These are phyloP conservation scores for Epizoanthus rinbou DNA, from an alignment of 92 coral and sea anemone species.

Conservation along the genomic window DNA sequence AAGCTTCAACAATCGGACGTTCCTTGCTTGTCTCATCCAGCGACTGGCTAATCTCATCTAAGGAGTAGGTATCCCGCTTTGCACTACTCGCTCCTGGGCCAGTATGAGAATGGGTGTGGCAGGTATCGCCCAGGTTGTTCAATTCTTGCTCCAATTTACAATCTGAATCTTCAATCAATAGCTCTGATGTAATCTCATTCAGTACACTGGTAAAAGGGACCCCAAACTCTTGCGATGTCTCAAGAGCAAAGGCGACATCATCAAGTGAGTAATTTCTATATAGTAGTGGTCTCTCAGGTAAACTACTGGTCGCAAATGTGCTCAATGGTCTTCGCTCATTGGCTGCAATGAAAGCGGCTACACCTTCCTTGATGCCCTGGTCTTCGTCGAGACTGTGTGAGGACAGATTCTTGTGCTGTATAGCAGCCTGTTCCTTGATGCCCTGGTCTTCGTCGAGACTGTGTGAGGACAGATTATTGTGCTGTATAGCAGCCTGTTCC, in stretches of 20 bases:
- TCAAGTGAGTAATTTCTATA: conserved; percentile 71
- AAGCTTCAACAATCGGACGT: conserved; percentile 30
- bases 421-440: not conserved
- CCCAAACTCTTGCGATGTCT: conserved; percentile 69
- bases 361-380: not conserved
- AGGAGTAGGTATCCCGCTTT: conserved; percentile 74
- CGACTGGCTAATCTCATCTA: conserved; percentile 55
- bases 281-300: conserved; percentile 40
- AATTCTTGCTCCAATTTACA: not conserved
- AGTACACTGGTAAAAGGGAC: conserved; percentile 63
- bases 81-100: not conserved
- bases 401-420: not conserved
- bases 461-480: not conserved
- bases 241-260: conserved; percentile 86
- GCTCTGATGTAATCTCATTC: conserved; percentile 54
- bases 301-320: not conserved
- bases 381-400: not conserved
- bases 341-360: not conserved
- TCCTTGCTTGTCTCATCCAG: conserved; percentile 50
- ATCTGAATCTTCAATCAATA: not conserved
- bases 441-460: no score
- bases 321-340: not conserved
- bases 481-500: not conserved
- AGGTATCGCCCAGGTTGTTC: not conserved
- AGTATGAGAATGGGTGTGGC: no score